Evolutionary conservation across 2,888 invertebrate species (phyloP), one percentile per base, ranked within the genome.

Genomic region (Camponotus fellah): DNA sequence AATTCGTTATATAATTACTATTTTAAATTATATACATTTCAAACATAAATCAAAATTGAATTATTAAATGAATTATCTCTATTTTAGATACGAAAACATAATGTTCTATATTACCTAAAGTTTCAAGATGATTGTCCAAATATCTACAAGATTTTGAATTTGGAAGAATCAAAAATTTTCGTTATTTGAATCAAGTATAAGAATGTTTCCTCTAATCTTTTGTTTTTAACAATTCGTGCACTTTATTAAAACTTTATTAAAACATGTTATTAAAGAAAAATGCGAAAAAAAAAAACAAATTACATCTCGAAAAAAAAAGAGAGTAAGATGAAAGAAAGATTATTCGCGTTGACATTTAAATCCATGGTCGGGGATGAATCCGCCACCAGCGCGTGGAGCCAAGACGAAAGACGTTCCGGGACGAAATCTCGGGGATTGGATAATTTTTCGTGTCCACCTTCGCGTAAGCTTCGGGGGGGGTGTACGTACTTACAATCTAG

Each of bases 361-460:
- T 60, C 46, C 34, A 34, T 34, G 60, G 26, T 72, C 46, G 72
- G 10, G 32, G 5, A n/a, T 3, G 34, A 72, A 17, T 46, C 21
- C 71, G 34, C 43, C 17, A 58, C 32, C 43, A 14, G 43, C 46
- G 72, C 40, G 68, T 21, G 79, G 26, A 60, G 17, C 58, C 37
- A 66, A 77, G 49, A 49, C 69, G 76, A 66, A 82, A n/a, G 21
- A 40, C 46, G 60, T 80, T 80, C 60, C 60, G 46, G 43, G 43
- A 10, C 32, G 62, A 81, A 86, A 83, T 79, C 83, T 68, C 85
- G 82, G 71, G 83, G 87, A 90, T 89, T 88, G 90, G 89, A 90
- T 90, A 86, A 90, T 90, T 89, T 91, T 88, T 89, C 87, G 84
- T 81, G 62, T 82, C 75, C 80, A 74, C 64, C 37, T 80, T 72